phyloP scores from a whole-genome alignment of 2,113 vertebrate genomes.

The Nettapus auritus region DNA sequence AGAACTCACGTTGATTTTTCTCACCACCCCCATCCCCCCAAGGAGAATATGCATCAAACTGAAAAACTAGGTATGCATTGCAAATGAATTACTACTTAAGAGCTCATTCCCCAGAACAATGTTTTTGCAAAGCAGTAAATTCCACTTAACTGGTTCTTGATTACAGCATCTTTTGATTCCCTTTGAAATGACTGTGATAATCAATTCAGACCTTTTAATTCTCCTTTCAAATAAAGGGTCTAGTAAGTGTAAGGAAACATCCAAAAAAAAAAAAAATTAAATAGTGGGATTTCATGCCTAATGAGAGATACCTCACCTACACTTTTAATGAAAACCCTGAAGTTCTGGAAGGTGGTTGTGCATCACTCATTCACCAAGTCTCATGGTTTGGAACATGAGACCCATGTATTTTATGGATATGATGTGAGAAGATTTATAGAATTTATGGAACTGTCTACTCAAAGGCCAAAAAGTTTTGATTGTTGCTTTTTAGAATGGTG shows the following conservation, averaged over 20 bases:
- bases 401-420: not conserved
- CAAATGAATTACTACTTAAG: not conserved
- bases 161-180: not conserved
- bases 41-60: not conserved
- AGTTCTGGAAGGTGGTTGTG: not conserved
- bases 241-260: not conserved
- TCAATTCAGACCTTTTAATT: not conserved
- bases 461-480: not conserved
- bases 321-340: not conserved
- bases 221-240: not conserved
- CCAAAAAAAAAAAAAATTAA: not conserved
- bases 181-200: not conserved
- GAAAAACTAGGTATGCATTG: not conserved
- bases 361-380: not conserved
- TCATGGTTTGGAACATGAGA: not conserved
- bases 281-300: not conserved
- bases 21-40: not conserved
- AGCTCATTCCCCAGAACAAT: not conserved
- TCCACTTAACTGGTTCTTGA: not conserved
- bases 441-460: not conserved
- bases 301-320: not conserved
- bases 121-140: not conserved
- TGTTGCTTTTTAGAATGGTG: not conserved
- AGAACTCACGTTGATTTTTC: not conserved
- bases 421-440: not conserved